Evolutionary conservation across 2,113 vertebrate genomes (phyloP), one percentile per base, ranked within the genome.

Genomic region (Corapipo altera): DNA sequence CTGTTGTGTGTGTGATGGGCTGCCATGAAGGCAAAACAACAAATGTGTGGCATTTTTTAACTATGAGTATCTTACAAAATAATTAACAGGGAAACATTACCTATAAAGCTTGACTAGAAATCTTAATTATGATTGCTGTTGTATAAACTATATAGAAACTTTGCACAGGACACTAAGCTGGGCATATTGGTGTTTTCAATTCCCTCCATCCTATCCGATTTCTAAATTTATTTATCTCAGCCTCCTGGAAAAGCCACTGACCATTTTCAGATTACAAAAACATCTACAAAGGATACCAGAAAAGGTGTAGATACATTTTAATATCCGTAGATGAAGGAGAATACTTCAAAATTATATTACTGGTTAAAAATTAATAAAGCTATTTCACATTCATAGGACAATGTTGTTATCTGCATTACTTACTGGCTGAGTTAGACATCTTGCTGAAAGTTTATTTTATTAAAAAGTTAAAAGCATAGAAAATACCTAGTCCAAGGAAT

Each of bases 311-410:
- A 37, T 30, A 15, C 4, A 89, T 93, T 88, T 94, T 70, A 76
- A 85, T 82, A 76, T 46, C 19, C 20, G 49, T 24, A 85, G n/a
- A 76, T 76, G 44, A 89, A 82, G 26, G 11, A 46, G 9, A 92
- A 55, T 43, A 43, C 14, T 82, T 91, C n/a, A 82, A 89, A 95
- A 89, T 85, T 0, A 32, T 79, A 76, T 79, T 57, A 73, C 33
- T 62, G 3, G 9, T 91, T 76, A 89, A 82, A 81, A 89, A 94
- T 72, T 94, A 87, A 88, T 89, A 87, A 91, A 88, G 19, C 15
- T 87, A 44, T 21, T 73, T 12, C 33, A 62, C 6, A 88, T 65
- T 82, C 58, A 95, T 91, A 82, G 51, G 64, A 62, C n/a, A 91
- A 32, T 74, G 23, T 17, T 66, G 41, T 58, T 88, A 76, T 61